A percentile compares a stretch with the other conserved stretches of the same genome.
These are phyloP conservation scores for Miltochrista miniata DNA, from an alignment of 2,888 invertebrate species.

Conservation along the genomic window DNA sequence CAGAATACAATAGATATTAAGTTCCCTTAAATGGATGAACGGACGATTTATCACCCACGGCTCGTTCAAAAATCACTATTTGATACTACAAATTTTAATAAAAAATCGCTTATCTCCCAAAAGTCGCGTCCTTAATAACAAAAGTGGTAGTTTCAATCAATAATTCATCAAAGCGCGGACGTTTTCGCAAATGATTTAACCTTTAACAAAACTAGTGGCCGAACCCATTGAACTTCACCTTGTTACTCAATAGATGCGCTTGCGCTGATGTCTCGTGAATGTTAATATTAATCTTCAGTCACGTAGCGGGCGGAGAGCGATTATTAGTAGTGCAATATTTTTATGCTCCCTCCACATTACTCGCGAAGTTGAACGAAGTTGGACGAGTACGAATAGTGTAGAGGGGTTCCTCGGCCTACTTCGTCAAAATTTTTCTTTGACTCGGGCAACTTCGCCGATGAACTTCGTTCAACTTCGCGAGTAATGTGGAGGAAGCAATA, in stretches of 20 bases:
- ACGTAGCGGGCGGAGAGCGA: constrained; percentile 16
- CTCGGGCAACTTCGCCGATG: no score
- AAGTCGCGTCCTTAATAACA: constrained; percentile 7
- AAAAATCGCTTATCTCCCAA: background rate
- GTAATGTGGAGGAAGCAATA: no score
- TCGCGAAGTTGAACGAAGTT: no score
- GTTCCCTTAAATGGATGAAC: background rate
- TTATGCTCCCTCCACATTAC: no score
- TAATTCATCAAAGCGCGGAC: constrained; percentile 23
- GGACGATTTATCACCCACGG: background rate
- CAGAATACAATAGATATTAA: constrained; percentile 2
- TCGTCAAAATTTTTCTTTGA: no score
- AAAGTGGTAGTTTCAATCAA: constrained; percentile 28
- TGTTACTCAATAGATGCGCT: constrained; percentile 50
- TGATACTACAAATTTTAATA: background rate
- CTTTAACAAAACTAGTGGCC: constrained; percentile 37
- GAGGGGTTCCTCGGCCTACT: no score
- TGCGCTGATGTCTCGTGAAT: constrained; percentile 10
- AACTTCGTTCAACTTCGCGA: no score
- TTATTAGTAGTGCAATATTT: no score
- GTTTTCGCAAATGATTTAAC: constrained; percentile 46
- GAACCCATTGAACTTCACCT: constrained; percentile 61
- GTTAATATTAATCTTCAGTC: constrained; percentile 5
- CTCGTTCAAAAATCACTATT: background rate
- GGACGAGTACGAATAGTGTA: no score